Conservation (phyloP, 2,113 vertebrate genomes). For the Pterocles gutturalis region DNA sequence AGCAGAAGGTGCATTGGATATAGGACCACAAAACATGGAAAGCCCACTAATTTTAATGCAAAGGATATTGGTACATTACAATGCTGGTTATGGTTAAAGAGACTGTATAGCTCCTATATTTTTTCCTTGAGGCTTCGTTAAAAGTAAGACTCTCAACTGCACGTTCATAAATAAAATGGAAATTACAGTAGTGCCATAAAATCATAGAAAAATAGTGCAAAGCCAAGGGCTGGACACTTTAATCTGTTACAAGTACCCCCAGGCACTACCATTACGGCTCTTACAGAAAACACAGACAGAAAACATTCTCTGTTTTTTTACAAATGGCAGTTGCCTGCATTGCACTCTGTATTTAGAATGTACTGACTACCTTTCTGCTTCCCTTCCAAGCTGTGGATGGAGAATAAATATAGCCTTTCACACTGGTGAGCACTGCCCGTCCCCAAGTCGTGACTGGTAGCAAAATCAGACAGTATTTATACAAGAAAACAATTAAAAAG, state of each 20-base stretch:
- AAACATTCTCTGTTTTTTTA: slow-evolving; percentile 34
- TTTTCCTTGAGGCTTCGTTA: background rate
- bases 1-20: background rate
- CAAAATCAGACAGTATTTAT: slow-evolving; percentile 14
- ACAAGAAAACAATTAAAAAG: slow-evolving; percentile 33
- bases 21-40: background rate
- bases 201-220: slow-evolving; percentile 59
- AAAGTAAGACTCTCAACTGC: background rate
- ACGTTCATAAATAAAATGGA: slow-evolving; percentile 37
- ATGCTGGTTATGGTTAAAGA: background rate
- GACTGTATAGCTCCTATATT: background rate
- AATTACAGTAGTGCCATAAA: slow-evolving; percentile 50
- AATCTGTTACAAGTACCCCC: slow-evolving; percentile 35
- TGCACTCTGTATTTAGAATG: slow-evolving; percentile 23
- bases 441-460: background rate
- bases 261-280: slow-evolving; percentile 12
- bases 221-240: slow-evolving; percentile 42
- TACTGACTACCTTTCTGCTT: slow-evolving; percentile 13
- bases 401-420: background rate
- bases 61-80: background rate
- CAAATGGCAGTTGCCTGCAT: slow-evolving; percentile 36
- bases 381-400: background rate
- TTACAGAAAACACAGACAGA: background rate
- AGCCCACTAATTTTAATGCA: background rate
- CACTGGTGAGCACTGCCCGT: background rate